Base-by-base conservation (phyloP, 2,113 vertebrate species). In the Morone chrysops region DNA sequence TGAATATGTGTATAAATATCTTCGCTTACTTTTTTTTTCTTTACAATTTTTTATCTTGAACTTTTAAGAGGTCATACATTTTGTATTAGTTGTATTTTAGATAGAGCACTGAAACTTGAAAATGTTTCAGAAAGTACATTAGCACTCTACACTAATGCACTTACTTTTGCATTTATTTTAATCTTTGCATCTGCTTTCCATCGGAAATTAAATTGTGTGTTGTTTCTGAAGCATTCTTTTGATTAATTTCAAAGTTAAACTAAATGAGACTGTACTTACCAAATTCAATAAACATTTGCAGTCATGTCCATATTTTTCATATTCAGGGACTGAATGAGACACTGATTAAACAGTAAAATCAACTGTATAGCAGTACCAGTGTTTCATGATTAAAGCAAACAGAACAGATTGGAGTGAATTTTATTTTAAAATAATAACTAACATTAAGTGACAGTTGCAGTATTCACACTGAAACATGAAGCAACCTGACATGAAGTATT, bases 121-220 rank as follows among this genome's bases (percentile, higher is more conserved):
- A 56, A 50, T 13, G 17, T 48, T 48, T 69, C 14, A 67, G 17
- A 53, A 16, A 11, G 2, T 20, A 45, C 36, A 20, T 45, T 22
- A 10, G 10, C 48, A 20, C 48, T 38, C 38, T 56, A 6, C 56
- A 51, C 36, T 54, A 38, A 48, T 57, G 25, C 67, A 43, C 22
- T 17, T 17, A n/a, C 20, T n/a, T 43, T 63, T 5, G 38, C 20
- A 25, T 57, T 62, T n/a, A 4, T 47, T 67, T 9, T 10, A 45
- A 17, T 71, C 40, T 53, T 70, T 36, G 41, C 53, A 77, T 59
- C 25, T 59, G 51, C 40, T 67, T n/a, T 14, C n/a, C 10, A 67
- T 67, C 43, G 31, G 3, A 31, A 31, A 31, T 31, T 2, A 31
- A 31, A 31, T 31, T 31, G 31, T 48, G 50, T 56, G 6, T 11